Evolutionary conservation across 2,888 invertebrate genomes (phyloP).

Genomic region (Drosophila tripunctata): DNA sequence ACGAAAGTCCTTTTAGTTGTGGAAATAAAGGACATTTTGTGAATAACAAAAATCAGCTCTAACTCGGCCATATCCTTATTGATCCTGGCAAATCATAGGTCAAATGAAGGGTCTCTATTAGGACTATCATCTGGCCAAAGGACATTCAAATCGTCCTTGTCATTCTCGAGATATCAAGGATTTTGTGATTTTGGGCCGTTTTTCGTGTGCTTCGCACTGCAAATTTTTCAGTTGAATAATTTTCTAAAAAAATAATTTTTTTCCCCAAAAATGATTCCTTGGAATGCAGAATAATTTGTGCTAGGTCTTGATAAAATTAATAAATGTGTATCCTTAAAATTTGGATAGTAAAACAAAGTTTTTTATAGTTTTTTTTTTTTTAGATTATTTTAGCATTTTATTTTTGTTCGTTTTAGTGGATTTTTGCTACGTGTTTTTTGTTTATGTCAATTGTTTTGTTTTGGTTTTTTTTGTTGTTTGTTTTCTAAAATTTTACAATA

Average conservation of each 20-base stretch:
- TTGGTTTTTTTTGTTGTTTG: slow-evolving; percentile 44
- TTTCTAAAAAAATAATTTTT: no score
- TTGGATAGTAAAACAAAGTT: no score
- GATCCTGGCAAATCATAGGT: neutral
- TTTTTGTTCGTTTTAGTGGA: slow-evolving; percentile 59
- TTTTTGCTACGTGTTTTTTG: slow-evolving; percentile 65
- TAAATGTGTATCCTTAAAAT: no score
- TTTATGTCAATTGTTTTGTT: slow-evolving; percentile 57
- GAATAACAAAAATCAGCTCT: neutral
- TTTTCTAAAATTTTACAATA: slow-evolving; percentile 80
- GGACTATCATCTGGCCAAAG: neutral
- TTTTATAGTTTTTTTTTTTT: slow-evolving; percentile 9
- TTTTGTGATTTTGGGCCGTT: neutral
- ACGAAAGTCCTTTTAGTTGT: neutral
- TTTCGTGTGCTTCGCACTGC: no score
- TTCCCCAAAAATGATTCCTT: neutral
- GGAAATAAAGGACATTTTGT: neutral
- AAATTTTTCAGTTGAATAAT: no score
- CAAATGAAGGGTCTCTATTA: neutral
- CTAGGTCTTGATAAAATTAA: no score
- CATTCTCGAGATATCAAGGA: neutral
- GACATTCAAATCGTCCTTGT: neutral
- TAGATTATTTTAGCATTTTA: slow-evolving; percentile 59
- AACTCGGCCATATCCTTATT: neutral
- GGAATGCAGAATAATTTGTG: no score